Conservation (phyloP, 2,113 vertebrate genomes). For the Burhinus oedicnemus region DNA sequence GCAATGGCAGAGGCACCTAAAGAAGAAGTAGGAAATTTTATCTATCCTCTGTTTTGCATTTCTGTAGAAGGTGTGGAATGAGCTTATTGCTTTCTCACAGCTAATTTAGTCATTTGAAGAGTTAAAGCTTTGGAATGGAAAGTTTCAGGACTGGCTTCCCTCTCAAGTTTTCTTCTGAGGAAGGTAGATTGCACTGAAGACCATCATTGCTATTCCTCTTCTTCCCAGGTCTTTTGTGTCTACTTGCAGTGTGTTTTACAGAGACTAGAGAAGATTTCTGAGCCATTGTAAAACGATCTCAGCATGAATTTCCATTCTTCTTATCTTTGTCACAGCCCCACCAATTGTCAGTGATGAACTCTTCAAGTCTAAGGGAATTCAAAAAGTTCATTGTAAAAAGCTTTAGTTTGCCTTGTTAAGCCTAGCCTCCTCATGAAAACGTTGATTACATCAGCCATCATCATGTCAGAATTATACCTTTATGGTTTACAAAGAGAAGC, state of each 20-base stretch:
- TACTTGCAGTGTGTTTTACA: background rate
- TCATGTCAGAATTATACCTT: conserved; percentile 24
- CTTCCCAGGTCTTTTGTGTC: background rate
- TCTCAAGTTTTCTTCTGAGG: background rate
- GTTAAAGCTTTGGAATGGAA: background rate
- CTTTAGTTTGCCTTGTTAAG: conserved; percentile 14
- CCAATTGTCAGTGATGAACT: background rate
- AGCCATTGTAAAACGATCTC: background rate
- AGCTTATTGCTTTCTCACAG: background rate
- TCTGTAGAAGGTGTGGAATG: background rate
- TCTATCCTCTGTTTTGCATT: background rate
- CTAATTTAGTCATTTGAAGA: background rate
- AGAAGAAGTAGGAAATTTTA: background rate
- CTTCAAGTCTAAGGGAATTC: background rate
- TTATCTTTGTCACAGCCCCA: background rate
- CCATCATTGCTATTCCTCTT: background rate
- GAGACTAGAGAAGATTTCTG: background rate
- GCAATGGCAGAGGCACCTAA: background rate
- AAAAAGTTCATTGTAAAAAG: background rate
- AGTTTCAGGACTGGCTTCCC: background rate
- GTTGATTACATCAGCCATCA: conserved; percentile 35
- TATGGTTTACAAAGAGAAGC: background rate
- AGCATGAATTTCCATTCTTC: background rate
- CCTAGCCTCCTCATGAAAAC: background rate
- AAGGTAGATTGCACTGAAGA: background rate